Evolutionary conservation across 2,888 invertebrate genomes (phyloP).

Genomic region (Euplagia quadripunctaria): DNA sequence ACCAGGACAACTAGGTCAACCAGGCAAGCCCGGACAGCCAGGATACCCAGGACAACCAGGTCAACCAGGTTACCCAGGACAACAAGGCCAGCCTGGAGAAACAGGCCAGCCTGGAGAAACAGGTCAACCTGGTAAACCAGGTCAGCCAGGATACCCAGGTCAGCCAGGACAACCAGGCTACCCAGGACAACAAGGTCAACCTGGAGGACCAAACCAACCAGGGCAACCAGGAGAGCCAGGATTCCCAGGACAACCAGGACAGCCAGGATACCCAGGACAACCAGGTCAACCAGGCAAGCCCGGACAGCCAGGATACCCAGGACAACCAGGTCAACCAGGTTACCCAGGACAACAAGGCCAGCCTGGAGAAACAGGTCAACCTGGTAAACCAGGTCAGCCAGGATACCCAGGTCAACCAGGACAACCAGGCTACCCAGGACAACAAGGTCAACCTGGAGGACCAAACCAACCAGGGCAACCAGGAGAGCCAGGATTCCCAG

Average conservation of each 20-base stretch:
- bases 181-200: slow-evolving; percentile 60
- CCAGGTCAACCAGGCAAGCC: slow-evolving; percentile 47
- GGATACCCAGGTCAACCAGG: slow-evolving; percentile 22
- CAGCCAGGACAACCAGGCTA: slow-evolving; percentile 53
- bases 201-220: slow-evolving; percentile 58
- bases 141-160: slow-evolving; percentile 64
- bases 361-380: slow-evolving; percentile 39
- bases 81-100: no score
- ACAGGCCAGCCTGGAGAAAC: slow-evolving; percentile 24
- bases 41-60: slow-evolving; percentile 45
- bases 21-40: slow-evolving; percentile 26
- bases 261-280: slow-evolving; percentile 49
- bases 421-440: slow-evolving; percentile 26
- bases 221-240: slow-evolving; percentile 65
- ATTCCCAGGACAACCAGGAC: slow-evolving; percentile 47
- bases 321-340: slow-evolving; percentile 37
- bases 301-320: slow-evolving; percentile 38
- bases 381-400: not conserved
- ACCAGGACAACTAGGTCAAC: slow-evolving; percentile 42
- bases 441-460: slow-evolving; percentile 23
- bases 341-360: slow-evolving; percentile 38
- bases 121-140: slow-evolving; percentile 49
- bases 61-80: slow-evolving; percentile 5
- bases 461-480: slow-evolving; percentile 22
- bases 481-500: slow-evolving; percentile 63